Percentiles rank a stretch among this genome's conserved stretches.
Conservation (phyloP, 2,888 invertebrate genomes). For the Digitonthophagus gazella region DNA sequence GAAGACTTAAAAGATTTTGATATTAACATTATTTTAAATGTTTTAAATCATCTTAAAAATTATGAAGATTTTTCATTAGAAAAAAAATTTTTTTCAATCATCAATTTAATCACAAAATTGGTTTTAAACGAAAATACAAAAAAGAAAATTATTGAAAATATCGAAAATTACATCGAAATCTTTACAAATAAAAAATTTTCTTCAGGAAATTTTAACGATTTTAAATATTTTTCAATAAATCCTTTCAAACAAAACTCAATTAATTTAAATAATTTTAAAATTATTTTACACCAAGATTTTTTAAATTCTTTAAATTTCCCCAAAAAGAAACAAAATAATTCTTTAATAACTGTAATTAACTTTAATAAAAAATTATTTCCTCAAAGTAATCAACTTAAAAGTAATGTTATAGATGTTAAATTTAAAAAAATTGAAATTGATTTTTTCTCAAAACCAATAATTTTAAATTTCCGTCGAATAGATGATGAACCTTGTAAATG, state of each 20-base stretch:
- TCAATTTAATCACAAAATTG: neutral
- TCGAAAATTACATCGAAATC: neutral
- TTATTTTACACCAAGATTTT: neutral
- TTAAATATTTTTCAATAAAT: neutral
- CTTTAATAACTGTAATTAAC: neutral
- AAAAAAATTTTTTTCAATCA: neutral
- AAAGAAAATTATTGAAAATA: neutral
- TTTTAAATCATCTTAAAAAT: neutral
- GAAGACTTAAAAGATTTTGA: neutral
- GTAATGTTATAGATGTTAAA: neutral
- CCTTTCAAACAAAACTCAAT: neutral
- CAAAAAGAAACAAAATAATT: neutral
- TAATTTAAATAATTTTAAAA: neutral
- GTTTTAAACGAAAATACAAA: neutral
- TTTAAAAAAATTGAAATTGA: neutral
- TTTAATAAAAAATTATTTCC: neutral
- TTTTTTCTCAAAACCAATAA: neutral
- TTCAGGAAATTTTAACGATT: neutral
- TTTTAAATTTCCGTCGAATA: neutral
- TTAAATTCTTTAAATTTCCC: neutral
- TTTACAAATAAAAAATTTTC: neutral
- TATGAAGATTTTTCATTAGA: neutral
- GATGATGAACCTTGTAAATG: neutral
- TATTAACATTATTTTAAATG: neutral
- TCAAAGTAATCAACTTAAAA: neutral